Conservation (phyloP, 2,113 vertebrate species). For the Sminthopsis crassicaudata region DNA sequence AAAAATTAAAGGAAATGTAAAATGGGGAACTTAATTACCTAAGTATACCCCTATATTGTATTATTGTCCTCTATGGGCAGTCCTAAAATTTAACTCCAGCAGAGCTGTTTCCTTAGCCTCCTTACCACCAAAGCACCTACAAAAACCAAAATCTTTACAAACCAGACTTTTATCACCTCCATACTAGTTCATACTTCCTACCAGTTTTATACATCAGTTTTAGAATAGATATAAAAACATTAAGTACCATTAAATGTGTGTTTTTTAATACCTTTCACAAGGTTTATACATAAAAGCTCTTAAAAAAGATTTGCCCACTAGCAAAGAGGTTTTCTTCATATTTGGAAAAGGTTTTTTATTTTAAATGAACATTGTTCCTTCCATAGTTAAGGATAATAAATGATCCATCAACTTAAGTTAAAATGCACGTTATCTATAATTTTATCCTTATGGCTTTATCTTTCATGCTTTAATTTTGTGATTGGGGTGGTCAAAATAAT, state of each 20-base stretch:
- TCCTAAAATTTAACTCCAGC: not conserved
- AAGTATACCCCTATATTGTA: not conserved
- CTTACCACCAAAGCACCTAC: not conserved
- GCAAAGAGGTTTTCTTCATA: not conserved
- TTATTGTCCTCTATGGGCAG: not conserved
- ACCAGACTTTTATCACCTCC: not conserved
- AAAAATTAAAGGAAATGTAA: not conserved
- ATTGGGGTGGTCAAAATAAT: not conserved
- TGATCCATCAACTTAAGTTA: not conserved
- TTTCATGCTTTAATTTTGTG: not conserved
- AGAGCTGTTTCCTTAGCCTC: not conserved
- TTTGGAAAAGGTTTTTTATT: not conserved
- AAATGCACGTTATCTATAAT: not conserved
- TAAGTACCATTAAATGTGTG: not conserved
- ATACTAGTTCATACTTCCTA: not conserved
- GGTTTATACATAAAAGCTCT: not conserved
- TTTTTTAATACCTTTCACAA: not conserved
- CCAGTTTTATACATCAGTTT: not conserved
- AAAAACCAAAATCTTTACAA: not conserved
- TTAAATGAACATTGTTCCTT: not conserved
- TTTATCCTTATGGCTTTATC: not conserved
- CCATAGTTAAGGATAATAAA: not conserved
- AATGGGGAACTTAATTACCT: accelerated
- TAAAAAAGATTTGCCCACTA: not conserved
- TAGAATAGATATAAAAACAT: not conserved